These are phyloP conservation scores for Microctenopoma lineatum DNA, from an alignment of 2,797 vertebrate genomes.

Conservation along the genomic window DNA sequence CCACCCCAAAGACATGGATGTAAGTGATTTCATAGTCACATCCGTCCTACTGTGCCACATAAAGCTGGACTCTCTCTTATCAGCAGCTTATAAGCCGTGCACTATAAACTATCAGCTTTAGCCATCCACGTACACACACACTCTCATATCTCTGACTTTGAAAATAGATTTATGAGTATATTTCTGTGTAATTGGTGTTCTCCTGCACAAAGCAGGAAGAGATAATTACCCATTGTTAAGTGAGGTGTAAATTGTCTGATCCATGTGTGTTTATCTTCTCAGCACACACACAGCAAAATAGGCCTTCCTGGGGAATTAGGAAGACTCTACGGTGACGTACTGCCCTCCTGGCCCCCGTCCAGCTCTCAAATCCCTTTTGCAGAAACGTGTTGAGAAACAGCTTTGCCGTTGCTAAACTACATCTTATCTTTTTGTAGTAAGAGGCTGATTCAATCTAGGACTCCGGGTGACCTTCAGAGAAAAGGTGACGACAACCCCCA, in stretches of 20 bases:
- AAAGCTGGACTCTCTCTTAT: slow-evolving; percentile 58
- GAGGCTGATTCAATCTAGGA: slow-evolving; percentile 43
- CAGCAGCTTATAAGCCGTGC: slow-evolving; percentile 29
- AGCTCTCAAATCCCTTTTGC: slow-evolving; percentile 50
- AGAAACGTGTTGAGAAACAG: slow-evolving; percentile 45
- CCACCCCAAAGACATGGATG: slow-evolving; percentile 72
- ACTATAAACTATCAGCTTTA: slow-evolving; percentile 39
- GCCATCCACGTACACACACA: slow-evolving; percentile 19
- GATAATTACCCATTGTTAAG: slow-evolving; percentile 72
- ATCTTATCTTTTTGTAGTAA: slow-evolving; percentile 35
- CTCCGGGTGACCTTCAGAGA: slow-evolving; percentile 42
- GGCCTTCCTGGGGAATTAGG: slow-evolving; percentile 28
- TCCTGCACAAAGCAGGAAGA: slow-evolving; percentile 56
- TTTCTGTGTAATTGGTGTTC: slow-evolving; percentile 61
- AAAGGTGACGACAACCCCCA: slow-evolving; percentile 21
- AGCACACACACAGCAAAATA: slow-evolving; percentile 39
- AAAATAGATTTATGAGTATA: slow-evolving; percentile 56
- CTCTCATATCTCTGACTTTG: slow-evolving; percentile 31
- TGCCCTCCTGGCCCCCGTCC: slow-evolving; percentile 48
- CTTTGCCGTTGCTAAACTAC: slow-evolving; percentile 9
- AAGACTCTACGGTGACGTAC: slow-evolving; percentile 13
- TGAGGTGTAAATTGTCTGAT: slow-evolving; percentile 65
- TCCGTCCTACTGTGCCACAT: slow-evolving; percentile 43
- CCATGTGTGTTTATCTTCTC: slow-evolving; percentile 57
- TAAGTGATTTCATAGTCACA: slow-evolving; percentile 70